Conservation (phyloP, 37 sponge, comb jelly and placozoan species). For the Spongia lamella region DNA sequence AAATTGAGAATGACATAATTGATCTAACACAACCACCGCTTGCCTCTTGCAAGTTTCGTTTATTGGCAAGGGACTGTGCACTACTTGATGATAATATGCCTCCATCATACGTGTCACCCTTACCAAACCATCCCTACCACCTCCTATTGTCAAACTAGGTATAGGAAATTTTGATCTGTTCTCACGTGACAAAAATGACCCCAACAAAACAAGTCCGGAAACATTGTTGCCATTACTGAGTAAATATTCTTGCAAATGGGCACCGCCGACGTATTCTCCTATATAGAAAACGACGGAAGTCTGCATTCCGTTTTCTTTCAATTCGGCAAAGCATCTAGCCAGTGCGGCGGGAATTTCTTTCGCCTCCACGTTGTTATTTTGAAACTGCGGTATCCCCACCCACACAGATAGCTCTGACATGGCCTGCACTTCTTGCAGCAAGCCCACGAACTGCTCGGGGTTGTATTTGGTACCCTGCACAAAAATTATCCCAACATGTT, state of each 20-base stretch:
- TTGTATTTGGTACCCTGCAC: constrained; percentile 17
- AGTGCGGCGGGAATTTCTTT: constrained; percentile 17
- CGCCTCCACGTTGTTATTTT: background rate
- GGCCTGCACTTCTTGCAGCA: constrained; percentile 11
- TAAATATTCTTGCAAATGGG: constrained; percentile 17
- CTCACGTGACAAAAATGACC: constrained; percentile 25
- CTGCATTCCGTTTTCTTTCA: constrained; percentile 24
- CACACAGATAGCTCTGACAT: background rate
- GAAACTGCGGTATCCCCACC: constrained; percentile 8
- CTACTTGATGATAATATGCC: constrained; percentile 17
- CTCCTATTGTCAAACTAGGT: constrained; percentile 19
- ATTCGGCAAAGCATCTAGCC: background rate
- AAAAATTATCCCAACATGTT: constrained; percentile 8
- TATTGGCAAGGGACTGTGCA: background rate
- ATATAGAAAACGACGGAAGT: constrained; percentile 2
- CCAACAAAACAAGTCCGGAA: constrained; percentile 21
- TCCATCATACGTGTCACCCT: constrained; percentile 37
- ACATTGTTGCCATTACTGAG: background rate
- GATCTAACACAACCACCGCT: constrained; percentile 25
- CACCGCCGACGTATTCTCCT: constrained; percentile 25
- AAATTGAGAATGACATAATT: constrained; percentile 28
- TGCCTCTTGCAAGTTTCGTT: background rate
- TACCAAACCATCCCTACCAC: constrained; percentile 35
- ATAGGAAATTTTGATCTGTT: constrained; percentile 19
- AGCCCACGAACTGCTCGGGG: constrained; percentile 18